Conservation (phyloP, 2,797 vertebrate genomes). For the Mastacembelus armatus region DNA sequence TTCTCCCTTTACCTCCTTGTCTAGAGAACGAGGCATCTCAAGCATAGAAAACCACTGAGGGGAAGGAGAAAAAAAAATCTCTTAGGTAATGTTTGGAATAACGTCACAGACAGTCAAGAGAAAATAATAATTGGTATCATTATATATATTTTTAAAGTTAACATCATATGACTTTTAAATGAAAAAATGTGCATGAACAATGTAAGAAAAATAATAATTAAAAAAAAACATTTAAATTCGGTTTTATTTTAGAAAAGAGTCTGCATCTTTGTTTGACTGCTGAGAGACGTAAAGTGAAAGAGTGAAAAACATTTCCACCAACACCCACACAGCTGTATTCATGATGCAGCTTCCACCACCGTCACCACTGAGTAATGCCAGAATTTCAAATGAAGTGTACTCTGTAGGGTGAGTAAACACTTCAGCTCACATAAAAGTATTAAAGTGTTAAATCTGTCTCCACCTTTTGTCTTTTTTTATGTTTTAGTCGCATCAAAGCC, state of each 20-base stretch:
- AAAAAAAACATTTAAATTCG: not conserved
- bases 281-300: too few relatives aligned
- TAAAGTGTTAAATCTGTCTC: not conserved
- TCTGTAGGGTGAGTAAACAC: not conserved
- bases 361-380: not conserved
- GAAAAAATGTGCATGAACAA: not conserved
- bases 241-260: too few relatives aligned
- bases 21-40: conserved; percentile 66
- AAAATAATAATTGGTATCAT: not conserved
- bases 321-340: not conserved
- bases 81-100: conserved; percentile 43
- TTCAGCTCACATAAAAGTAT: not conserved
- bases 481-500: too few relatives aligned
- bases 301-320: not conserved
- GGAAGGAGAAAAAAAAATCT: conserved; percentile 58
- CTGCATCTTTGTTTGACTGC: too few relatives aligned
- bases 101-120: conserved; percentile 15
- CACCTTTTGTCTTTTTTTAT: not conserved
- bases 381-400: not conserved
- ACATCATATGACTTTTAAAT: not conserved
- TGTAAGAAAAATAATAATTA: not conserved
- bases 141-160: not conserved
- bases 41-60: conserved; percentile 70
- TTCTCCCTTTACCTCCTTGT: conserved; percentile 76
- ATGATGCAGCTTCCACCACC: not conserved